Conservation (phyloP, 2,113 vertebrate species). For the Anolis sagrei region DNA sequence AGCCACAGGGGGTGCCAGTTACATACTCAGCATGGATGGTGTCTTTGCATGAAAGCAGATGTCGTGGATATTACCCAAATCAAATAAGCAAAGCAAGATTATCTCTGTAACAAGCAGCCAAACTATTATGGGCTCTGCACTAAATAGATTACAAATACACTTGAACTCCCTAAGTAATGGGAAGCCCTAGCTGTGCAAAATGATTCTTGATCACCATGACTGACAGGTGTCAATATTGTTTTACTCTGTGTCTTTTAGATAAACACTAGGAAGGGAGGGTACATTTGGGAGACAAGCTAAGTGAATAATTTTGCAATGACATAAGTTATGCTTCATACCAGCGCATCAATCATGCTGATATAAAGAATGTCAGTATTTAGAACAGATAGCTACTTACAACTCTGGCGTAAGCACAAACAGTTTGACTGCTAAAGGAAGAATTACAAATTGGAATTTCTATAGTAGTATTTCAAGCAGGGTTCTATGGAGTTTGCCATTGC, state of each 20-base stretch:
- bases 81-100: slow-evolving; percentile 73
- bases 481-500: neutral
- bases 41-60: slow-evolving; percentile 68
- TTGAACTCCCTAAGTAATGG: slow-evolving; percentile 48
- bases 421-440: slow-evolving; percentile 47
- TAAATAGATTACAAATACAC: slow-evolving; percentile 46
- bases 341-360: slow-evolving; percentile 21
- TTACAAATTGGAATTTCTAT: slow-evolving; percentile 45
- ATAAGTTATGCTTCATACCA: slow-evolving; percentile 51
- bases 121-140: slow-evolving; percentile 41
- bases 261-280: slow-evolving; percentile 29
- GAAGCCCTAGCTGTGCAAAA: slow-evolving; percentile 31
- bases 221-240: slow-evolving; percentile 55
- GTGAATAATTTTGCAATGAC: slow-evolving; percentile 51
- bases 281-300: slow-evolving; percentile 44
- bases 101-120: slow-evolving; percentile 57
- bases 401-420: slow-evolving; percentile 53
- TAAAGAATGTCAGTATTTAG: slow-evolving; percentile 16
- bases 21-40: slow-evolving; percentile 43
- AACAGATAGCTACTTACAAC: neutral
- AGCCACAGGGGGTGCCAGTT: slow-evolving; percentile 62
- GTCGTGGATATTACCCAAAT: slow-evolving; percentile 68
- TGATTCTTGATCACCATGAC: slow-evolving; percentile 15
- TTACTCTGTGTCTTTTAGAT: neutral
- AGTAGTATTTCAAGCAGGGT: neutral